Evolutionary conservation across 1,140 invertebrate species (phyloP), one percentile per base, ranked within the genome.

Genomic region (Pseudomyrmex concolor): DNA sequence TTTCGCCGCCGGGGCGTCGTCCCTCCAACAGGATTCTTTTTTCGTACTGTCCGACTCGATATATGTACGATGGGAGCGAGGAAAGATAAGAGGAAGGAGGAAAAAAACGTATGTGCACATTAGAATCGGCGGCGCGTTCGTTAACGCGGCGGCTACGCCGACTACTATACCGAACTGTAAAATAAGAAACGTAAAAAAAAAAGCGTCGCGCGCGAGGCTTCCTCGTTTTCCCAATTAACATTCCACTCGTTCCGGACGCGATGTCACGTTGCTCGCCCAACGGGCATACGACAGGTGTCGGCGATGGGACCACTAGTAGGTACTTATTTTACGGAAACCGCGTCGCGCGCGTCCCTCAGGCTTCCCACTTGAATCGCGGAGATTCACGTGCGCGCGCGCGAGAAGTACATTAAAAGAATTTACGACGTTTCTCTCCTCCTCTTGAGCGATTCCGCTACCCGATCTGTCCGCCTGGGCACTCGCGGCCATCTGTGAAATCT

Each of bases 191-290:
- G 2, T 25, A 77, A 51, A 22, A 34, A n/a, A 74, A 50, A 34
- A 54, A 48, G n/a, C 19, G 3, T 62, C 71, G 71, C 12, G 15
- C 60, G 71, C 12, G 15, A n/a, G n/a, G n/a, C 60, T 51, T 59
- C 62, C 62, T 54, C 62, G n/a, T 77, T 77, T 80, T 50, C 54
- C 55, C 66, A 80, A 80, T 80, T 71, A 80, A 80, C 76, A 71
- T 70, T 70, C 43, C 55, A 48, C 15, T 45, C 48, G 50, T 48
- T 9, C 19, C 34, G n/a, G 51, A 70, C 54, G 51, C 43, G 34
- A 74, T 19, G 45, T 50, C 72, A 25, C 74, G 62, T 13, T 25
- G 19, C 19, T 34, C 17, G 4, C 13, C 34, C 25, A 34, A 34
- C 50, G 51, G 4, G 34, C 17, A 66, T 34, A 34, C 34, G n/a